Evolutionary conservation across 2,888 invertebrate genomes (phyloP).

Genomic region (Hemithea aestivaria): DNA sequence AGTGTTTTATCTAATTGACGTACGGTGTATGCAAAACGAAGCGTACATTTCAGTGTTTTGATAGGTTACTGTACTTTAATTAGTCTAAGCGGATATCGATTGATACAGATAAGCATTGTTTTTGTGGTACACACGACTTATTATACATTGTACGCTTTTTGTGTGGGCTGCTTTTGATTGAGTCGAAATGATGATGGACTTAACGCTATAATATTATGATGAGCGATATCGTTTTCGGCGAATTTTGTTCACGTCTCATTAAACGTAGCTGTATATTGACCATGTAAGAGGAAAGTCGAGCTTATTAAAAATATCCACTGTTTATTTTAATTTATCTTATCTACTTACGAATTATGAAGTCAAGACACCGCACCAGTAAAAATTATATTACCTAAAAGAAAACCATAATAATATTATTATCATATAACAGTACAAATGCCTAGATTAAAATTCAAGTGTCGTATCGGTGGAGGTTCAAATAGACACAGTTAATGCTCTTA

Average conservation of each 20-base stretch:
- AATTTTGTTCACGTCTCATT: neutral
- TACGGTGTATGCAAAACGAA: constrained; percentile 42
- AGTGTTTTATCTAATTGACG: constrained; percentile 48
- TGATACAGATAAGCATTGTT: constrained; percentile 29
- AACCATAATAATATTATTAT: constrained; percentile 22
- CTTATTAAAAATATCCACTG: too few relatives aligned
- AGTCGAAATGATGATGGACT: constrained; percentile 15
- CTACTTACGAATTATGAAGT: too few relatives aligned
- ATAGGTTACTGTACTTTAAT: constrained; percentile 47
- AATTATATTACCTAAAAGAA: constrained; percentile 45
- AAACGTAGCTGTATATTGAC: too few relatives aligned
- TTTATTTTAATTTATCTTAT: too few relatives aligned
- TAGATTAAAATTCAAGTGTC: constrained; percentile 48
- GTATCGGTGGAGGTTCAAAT: constrained; percentile 43
- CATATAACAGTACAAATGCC: constrained; percentile 26
- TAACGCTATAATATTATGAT: constrained; percentile 9
- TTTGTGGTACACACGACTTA: constrained; percentile 33
- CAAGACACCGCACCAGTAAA: constrained; percentile 3
- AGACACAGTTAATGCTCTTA: constrained; percentile 60
- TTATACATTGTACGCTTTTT: constrained; percentile 29
- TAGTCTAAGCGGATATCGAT: constrained; percentile 41
- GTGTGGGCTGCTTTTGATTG: constrained; percentile 18
- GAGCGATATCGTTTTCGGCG: constrained; percentile 4
- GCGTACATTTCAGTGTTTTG: constrained; percentile 46
- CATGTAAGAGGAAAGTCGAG: too few relatives aligned